phyloP scores from a whole-genome alignment of 2,113 vertebrate species.

The cattle (Bos taurus) region DNA sequence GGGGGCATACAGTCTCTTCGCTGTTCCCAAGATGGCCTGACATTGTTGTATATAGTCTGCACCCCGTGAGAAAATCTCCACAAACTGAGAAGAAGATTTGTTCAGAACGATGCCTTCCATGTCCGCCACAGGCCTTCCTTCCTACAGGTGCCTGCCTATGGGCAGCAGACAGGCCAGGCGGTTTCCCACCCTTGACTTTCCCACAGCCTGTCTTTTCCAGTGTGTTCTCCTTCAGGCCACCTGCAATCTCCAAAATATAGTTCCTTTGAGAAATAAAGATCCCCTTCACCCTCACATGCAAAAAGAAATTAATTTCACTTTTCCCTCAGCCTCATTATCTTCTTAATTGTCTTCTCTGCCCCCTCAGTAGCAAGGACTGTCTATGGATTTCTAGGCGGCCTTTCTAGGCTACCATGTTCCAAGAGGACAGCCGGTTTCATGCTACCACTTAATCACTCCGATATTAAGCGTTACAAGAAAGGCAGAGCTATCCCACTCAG shows the following conservation, averaged over 20 bases:
- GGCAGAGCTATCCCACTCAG: not conserved
- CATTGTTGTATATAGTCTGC: not conserved
- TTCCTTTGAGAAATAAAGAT: constrained; percentile 41
- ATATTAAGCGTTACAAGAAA: not conserved
- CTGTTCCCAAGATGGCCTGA: not conserved
- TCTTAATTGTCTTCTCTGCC: constrained; percentile 63
- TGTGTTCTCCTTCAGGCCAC: constrained; percentile 25
- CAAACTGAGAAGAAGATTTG: constrained; percentile 64
- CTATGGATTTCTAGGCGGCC: constrained; percentile 56
- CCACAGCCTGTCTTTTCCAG: not conserved
- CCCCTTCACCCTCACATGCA: not conserved
- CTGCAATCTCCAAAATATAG: constrained; percentile 20
- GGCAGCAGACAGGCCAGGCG: not conserved
- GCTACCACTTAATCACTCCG: not conserved
- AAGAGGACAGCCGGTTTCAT: not conserved
- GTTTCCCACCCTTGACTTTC: constrained; percentile 44
- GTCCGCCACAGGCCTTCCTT: not conserved
- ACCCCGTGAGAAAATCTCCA: not conserved
- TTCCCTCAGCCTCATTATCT: constrained; percentile 45
- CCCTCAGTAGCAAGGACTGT: constrained; percentile 62
- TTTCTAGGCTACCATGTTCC: constrained; percentile 50
- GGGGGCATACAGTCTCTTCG: not conserved
- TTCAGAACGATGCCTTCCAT: constrained; percentile 54
- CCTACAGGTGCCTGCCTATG: not conserved
- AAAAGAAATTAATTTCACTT: constrained; percentile 64